Evolutionary conservation across 2,113 vertebrate genomes (phyloP), one percentile per base, ranked within the genome.

Genomic region (Pseudopodoces humilis): DNA sequence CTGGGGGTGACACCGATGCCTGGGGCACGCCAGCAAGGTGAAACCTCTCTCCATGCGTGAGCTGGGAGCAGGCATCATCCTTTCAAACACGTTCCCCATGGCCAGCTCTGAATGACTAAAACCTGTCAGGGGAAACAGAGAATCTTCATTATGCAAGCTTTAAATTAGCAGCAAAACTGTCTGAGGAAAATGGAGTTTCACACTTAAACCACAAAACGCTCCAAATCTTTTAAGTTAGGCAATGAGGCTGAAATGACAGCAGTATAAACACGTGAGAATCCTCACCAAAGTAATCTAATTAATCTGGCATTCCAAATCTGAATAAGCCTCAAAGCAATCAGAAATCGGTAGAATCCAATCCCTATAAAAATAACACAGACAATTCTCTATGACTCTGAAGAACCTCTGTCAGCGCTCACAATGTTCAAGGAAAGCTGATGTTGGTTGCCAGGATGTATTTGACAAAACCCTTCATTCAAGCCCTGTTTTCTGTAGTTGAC

Each of bases 51-150:
- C 90, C 8, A 71, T 28, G 0, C 6, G 23, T 15, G 96, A 87
- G 39, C 70, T 84, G 2, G 94, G 89, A 70, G 79, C 21, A 3
- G n/a, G 49, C 10, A 21, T 59, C 92, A 99, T 78, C 17, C 96
- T 98, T 60, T 98, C 95, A 96, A 99, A 99, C 37, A 98, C 62
- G 10, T 94, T 90, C 25, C 80, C 70, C 79, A 99, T 90, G 6
- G 94, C 97, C 21, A 97, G 91, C 58, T 98, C 98, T 99, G 78
- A 91, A 46, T 10, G 46, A 63, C 25, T 89, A 79, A 95, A 70
- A 76, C 16, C 49, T 44, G 4, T 68, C 17, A 67, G 41, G 15
- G 70, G 19, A 8, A 49, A 39, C 37, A 52, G 16, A 85, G n/a
- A 79, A 86, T 27, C 28, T 91, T 55, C 22, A 39, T 35, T 37